Base-by-base conservation (phyloP, 2,113 vertebrate genomes). In the Hyla sarda region DNA sequence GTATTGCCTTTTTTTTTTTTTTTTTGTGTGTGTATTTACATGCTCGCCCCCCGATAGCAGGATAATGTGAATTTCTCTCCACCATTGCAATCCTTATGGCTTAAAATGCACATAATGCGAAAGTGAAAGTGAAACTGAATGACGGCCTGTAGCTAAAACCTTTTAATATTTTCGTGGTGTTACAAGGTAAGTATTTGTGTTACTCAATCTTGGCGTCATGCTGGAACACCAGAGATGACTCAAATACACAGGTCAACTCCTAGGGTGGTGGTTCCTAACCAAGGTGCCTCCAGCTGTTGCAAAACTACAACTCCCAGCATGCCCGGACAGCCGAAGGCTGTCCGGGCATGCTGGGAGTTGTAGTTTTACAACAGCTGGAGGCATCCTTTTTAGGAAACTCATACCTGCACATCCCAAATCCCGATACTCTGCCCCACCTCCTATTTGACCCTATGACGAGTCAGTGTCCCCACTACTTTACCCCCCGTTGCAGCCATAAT, bases 111-210 rank as follows among this genome's bases (percentile, higher is more conserved):
- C 58, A 58, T 5, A 41, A 8, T 41, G 41, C 41, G 56, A 37
- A n/a, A 58, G 23, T 14, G 56, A 37, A n/a, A 58, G 23, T 14
- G 65, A 32, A 52, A 17, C 50, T 52, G 16, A 52, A 19, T 52
- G 13, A 47, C 4, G 16, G 37, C 12, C 21, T 17, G 5, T 91
- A 88, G 25, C 11, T 90, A 86, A 74, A 45, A 52, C 87, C 85
- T 86, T n/a, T n/a, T 88, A 92, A 88, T 89, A 89, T 62, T 91
- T 92, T 92, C 86, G 85, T 92, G 90, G 90, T 92, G 90, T 88
- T 91, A 17, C 89, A 95, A 95, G 95, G 95, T 95, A 95, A 95
- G 95, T 95, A 95, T 86, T 56, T 19, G 21, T 85, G 56, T 69
- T 25, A 54, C 34, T 45, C 77, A 32, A 41, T 62, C 32, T 60